A percentile compares a stretch with the other conserved stretches of the same genome.
phyloP scores from a whole-genome alignment of 2,888 invertebrate species.

The Deilephila elpenor region DNA sequence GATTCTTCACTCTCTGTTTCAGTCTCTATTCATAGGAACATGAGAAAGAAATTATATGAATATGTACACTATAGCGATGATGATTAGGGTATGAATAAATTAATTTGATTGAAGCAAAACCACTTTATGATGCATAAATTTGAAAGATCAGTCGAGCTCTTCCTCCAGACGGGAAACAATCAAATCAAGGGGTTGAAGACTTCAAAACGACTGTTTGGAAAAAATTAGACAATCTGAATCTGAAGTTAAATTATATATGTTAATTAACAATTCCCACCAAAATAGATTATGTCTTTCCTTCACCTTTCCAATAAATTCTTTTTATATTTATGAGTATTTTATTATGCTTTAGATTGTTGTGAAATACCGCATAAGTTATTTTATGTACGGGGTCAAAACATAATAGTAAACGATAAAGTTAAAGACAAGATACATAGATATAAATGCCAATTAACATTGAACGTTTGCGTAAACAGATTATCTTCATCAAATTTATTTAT shows the following conservation, averaged over 20 bases:
- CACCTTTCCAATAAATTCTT: slow-evolving; percentile 5
- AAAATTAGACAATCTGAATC: not conserved
- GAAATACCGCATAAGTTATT: slow-evolving; percentile 16
- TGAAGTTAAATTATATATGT: not conserved
- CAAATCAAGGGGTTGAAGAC: too few relatives aligned
- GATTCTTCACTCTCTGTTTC: too few relatives aligned
- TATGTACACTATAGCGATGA: too few relatives aligned
- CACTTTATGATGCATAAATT: not conserved
- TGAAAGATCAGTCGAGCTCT: too few relatives aligned
- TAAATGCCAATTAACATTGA: not conserved
- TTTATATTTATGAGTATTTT: slow-evolving; percentile 14
- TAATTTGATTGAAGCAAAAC: not conserved
- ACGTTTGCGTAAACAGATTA: too few relatives aligned
- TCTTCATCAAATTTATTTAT: too few relatives aligned
- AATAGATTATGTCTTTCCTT: slow-evolving; percentile 13
- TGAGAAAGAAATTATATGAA: too few relatives aligned
- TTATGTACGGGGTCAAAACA: not conserved
- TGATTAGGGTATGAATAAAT: too few relatives aligned
- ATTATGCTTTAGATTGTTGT: not conserved
- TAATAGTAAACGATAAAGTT: not conserved
- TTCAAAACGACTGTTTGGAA: too few relatives aligned
- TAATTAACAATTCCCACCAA: slow-evolving; percentile 8
- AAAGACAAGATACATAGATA: not conserved
- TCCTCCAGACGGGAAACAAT: too few relatives aligned
- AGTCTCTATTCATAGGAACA: too few relatives aligned